Percentiles rank a stretch among this genome's conserved stretches.
Conservation (phyloP, 2,797 vertebrate genomes). For the Protosalanx chinensis region DNA sequence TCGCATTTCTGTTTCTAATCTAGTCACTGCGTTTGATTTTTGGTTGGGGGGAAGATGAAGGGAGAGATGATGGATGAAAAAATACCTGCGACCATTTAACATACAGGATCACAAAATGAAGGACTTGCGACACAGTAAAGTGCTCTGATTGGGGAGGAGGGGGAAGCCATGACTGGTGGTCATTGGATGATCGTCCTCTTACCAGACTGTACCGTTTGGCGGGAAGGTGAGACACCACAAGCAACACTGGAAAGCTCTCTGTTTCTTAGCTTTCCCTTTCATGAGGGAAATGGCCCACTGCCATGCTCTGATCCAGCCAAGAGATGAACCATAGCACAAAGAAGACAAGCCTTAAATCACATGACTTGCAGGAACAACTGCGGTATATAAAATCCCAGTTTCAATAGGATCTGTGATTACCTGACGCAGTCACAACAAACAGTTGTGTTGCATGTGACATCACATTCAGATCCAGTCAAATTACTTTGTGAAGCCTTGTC, state of each 20-base stretch:
- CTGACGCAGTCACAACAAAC: too few species aligned
- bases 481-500: too few species aligned
- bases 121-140: not conserved
- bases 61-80: not conserved
- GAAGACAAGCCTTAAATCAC: not conserved
- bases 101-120: not conserved
- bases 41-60: not conserved
- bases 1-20: too few species aligned
- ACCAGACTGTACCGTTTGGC: not conserved
- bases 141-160: not conserved
- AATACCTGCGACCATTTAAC: not conserved
- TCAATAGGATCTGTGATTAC: too few species aligned
- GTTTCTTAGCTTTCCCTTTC: not conserved
- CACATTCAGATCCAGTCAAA: too few species aligned
- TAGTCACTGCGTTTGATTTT: too few species aligned
- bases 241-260: not conserved
- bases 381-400: too few species aligned
- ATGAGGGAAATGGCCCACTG: not conserved
- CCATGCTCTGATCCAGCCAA: not conserved
- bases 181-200: not conserved
- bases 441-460: too few species aligned
- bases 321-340: not conserved
- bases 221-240: not conserved
- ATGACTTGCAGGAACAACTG: not conserved
- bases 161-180: not conserved